Evolutionary conservation across 1,140 invertebrate species (phyloP).

Genomic region (Ylistrum balloti): DNA sequence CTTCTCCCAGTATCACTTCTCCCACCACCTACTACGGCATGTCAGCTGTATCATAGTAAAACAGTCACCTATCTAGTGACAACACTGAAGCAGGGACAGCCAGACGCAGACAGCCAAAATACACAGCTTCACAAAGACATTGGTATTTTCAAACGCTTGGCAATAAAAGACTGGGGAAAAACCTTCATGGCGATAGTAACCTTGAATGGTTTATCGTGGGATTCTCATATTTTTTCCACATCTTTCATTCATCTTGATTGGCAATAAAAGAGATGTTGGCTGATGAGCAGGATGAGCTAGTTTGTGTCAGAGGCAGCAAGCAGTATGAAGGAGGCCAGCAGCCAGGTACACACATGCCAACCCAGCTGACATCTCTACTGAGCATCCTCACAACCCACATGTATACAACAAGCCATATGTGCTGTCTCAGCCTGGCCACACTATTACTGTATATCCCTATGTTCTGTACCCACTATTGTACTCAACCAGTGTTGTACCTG

Average conservation of each 20-base stretch:
- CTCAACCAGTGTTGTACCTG: neutral
- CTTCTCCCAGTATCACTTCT: neutral
- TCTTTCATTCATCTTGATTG: conserved; percentile 35
- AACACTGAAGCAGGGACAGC: conserved; percentile 3
- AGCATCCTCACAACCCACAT: conserved; percentile 8
- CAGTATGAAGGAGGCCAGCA: conserved; percentile 12
- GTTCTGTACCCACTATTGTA: neutral
- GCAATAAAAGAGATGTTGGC: conserved; percentile 13
- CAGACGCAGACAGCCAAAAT: neutral
- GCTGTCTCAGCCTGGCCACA: neutral
- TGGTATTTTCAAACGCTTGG: neutral
- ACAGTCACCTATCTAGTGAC: conserved; percentile 12
- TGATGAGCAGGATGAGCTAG: conserved; percentile 25
- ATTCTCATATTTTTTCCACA: conserved; percentile 13
- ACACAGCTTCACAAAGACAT: conserved; percentile 18
- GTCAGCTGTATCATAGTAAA: neutral
- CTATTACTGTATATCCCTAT: neutral
- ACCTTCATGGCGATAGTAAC: neutral
- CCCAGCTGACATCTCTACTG: conserved; percentile 16
- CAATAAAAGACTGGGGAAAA: neutral
- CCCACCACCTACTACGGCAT: neutral
- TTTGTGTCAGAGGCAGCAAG: neutral
- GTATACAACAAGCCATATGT: conserved; percentile 14
- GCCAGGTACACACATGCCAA: conserved; percentile 37
- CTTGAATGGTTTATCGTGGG: conserved; percentile 32